phyloP scores from a whole-genome alignment of 1,140 invertebrate species.

The Cylas formicarius region DNA sequence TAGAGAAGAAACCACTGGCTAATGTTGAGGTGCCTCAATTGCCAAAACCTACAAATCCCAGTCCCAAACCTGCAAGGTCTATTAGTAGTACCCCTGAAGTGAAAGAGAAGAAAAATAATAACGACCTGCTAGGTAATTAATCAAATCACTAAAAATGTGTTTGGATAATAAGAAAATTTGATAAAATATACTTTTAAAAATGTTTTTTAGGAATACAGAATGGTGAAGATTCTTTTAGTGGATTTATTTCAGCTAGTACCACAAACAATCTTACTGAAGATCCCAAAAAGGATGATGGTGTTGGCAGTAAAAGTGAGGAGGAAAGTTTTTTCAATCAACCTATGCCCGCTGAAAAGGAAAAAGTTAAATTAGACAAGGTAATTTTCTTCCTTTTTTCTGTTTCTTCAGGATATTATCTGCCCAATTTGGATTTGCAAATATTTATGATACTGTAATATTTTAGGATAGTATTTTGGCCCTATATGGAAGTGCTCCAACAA shows the following conservation, averaged over 20 bases:
- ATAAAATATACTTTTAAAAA: constrained; percentile 1
- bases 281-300: constrained; percentile 35
- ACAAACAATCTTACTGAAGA: constrained; percentile 36
- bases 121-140: constrained; percentile 42
- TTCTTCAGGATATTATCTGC: background rate
- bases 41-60: constrained; percentile 55
- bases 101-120: constrained; percentile 35
- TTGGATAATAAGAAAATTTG: too few relatives aligned
- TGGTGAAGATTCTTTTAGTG: constrained; percentile 67
- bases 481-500: constrained; percentile 57
- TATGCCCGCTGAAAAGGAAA: constrained; percentile 63
- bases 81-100: constrained; percentile 43
- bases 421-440: background rate
- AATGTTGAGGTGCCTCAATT: constrained; percentile 48
- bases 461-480: constrained; percentile 84
- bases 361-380: constrained; percentile 74
- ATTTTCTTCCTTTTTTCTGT: constrained; percentile 1
- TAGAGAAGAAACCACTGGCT: constrained; percentile 45
- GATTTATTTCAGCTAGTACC: constrained; percentile 62
- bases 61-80: constrained; percentile 59
- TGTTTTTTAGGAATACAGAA: constrained; percentile 48
- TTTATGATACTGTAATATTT: background rate
- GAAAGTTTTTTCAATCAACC: constrained; percentile 86
- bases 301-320: constrained; percentile 65
- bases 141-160: background rate